Evolutionary conservation across 2,113 vertebrate genomes (phyloP).

Genomic region (Archilochus colubris): DNA sequence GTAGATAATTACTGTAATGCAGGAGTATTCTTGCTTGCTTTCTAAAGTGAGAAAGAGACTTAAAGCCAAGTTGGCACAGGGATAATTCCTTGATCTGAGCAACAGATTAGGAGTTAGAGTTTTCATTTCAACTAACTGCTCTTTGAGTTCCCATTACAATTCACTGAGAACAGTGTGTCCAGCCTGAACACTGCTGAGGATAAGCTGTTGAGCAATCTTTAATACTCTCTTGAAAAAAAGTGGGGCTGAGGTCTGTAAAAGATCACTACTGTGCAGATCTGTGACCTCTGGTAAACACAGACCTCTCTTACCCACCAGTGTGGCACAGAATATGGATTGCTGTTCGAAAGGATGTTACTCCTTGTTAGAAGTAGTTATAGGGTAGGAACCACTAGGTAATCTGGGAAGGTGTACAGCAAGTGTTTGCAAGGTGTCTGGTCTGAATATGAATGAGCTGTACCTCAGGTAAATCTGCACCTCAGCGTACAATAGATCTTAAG

Average conservation of each 20-base stretch:
- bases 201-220: not conserved
- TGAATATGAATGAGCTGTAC: not conserved
- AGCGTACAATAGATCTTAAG: not conserved
- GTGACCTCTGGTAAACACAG: not conserved
- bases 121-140: not conserved
- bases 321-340: not conserved
- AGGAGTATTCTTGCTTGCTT: not conserved
- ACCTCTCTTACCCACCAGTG: not conserved
- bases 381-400: not conserved
- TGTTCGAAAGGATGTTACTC: not conserved
- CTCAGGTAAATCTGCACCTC: not conserved
- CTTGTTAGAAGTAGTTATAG: not conserved
- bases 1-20: not conserved
- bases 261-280: not conserved
- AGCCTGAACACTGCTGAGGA: not conserved
- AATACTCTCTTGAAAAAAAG: not conserved
- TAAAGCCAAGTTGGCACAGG: not conserved
- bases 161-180: not conserved
- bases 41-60: not conserved
- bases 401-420: not conserved
- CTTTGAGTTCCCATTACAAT: not conserved
- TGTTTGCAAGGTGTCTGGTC: not conserved
- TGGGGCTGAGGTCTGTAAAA: not conserved
- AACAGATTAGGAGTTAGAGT: not conserved
- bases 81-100: not conserved